Base-by-base conservation (phyloP, 2,888 invertebrate species). In the Pilophorus perplexus region DNA sequence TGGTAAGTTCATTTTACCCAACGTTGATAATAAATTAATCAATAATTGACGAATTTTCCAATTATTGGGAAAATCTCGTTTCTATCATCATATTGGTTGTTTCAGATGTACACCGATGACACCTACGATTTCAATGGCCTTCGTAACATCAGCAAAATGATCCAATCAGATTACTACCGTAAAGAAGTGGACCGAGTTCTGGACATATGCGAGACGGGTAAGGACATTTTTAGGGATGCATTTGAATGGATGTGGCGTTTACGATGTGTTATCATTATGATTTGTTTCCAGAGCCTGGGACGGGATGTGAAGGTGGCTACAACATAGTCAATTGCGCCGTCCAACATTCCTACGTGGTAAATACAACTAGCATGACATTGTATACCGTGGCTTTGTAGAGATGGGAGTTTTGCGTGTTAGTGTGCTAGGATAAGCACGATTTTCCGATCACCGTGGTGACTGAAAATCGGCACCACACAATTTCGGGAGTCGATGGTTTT, bases 261-360 rank as follows among this genome's bases (percentile, higher is more conserved):
- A 33, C 33, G 33, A 8, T 12, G 33, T 12, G 33, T 33, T 33
- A 33, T 12, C 33, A 12, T 33, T 12, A 12, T n/a, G n/a, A n/a
- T n/a, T n/a, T n/a, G n/a, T n/a, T n/a, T n/a, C n/a, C 33, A 62
- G 62, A 62, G 22, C 62, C 62, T 20, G 62, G 62, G 28, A 33
- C 10, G 3, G 48, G 48, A 10, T 62, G 62, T 37, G 62, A 62
- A 46, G 62, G 62, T 28, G 62, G 62, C 33, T 62, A 46, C 48
- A 62, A 62, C 62, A 22, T 62, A 12, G n/a, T 62, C 16, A 46
- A 62, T 14, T 62, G 62, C 22, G 62, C 62, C 3, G n/a, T 62
- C 2, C 62, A 62, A 62, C 62, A 62, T 28, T 62, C 62, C 4
- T 33, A 62, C 33, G 22, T 46, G 1, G 62, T 62, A 48, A 62